Evolutionary conservation across 2,888 invertebrate species (phyloP), one percentile per base, ranked within the genome.

Genomic region (Dryobotodes eremita): DNA sequence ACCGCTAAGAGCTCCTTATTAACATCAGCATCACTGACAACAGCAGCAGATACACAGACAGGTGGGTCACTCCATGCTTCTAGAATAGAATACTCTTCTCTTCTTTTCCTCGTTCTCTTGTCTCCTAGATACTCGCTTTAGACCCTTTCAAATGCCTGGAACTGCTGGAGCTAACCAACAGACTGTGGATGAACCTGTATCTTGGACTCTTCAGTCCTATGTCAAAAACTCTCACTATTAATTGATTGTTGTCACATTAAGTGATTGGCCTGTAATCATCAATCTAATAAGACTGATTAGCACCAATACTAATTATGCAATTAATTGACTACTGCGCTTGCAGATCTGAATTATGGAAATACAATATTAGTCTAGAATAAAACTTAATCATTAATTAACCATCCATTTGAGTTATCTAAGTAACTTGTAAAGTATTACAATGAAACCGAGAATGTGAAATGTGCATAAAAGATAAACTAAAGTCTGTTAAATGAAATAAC

Each of bases 141-240:
- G 98, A 98, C 57, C 98, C 98, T 17, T 97, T 97, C 0, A 97
- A 98, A 89, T 99, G 99, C 94, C 96, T 99, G 71, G 98, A 99
- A 92, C 97, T 99, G 59, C 95, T 99, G 86, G 99, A 99, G 95
- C 96, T 99, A 89, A 99, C 99, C 68, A 99, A 99, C 94, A 97
- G 99, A 77, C 97, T 99, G 80, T 99, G 99, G 94, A 97, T 99
- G 95, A 98, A 98, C 75, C 97, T 26, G 17, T 69, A 26, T 69
- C 2, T 6, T 15, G 5, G 11, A 57, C 17, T 57, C 13, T 31
- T 13, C 1, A 31, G 17, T 15, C 0, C n/a, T 50, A 11, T 7
- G 55, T 50, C 20, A 46, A 75, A 26, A 57, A 57, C 48, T 36
- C 7, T 11, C 3, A 55, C 11, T 11, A 36, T 36, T 20, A 10